Evolutionary conservation across 2,888 invertebrate species (phyloP).

Genomic region (Cephus spinipes): DNA sequence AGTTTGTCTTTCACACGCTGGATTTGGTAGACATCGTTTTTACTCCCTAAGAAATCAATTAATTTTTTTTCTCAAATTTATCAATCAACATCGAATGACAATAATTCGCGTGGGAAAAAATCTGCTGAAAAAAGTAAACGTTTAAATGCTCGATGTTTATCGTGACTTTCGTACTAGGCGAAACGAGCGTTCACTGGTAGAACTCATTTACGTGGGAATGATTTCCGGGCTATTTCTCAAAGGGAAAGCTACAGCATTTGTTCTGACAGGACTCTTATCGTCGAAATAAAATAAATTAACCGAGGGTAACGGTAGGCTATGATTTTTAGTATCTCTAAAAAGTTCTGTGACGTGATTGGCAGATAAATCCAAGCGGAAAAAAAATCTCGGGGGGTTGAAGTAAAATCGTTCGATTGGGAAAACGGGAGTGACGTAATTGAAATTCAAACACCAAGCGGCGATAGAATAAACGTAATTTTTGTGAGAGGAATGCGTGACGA

Average conservation of each 20-base stretch:
- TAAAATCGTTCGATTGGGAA: not conserved
- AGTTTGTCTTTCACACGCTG: not conserved
- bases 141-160: not conserved
- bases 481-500: not conserved
- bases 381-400: not conserved
- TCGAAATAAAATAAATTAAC: not conserved
- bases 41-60: not conserved
- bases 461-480: not conserved
- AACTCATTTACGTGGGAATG: not conserved
- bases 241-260: not conserved
- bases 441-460: not conserved
- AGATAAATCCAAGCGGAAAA: not conserved
- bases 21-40: not conserved
- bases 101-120: too few relatives aligned
- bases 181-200: not conserved
- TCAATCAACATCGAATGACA: not conserved
- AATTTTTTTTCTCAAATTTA: not conserved
- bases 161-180: not conserved
- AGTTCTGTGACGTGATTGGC: not conserved
- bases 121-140: not conserved
- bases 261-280: not conserved
- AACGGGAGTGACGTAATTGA: not conserved
- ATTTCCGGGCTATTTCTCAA: not conserved
- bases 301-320: not conserved
- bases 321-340: not conserved